Conservation (phyloP, 2,888 invertebrate genomes). For the Bellardia bayeri region DNA sequence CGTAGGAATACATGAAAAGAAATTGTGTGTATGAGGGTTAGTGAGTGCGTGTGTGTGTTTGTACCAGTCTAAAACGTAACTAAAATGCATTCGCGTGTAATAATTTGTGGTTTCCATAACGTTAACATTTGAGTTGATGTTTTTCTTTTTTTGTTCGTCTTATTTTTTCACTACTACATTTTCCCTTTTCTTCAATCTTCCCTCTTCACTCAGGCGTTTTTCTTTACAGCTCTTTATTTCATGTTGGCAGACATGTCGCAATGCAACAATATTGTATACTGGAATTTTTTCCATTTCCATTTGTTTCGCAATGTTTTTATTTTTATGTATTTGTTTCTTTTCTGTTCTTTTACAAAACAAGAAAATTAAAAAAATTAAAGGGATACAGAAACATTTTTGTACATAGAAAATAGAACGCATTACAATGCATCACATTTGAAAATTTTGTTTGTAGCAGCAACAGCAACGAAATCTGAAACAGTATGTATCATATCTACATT, state of each 20-base stretch:
- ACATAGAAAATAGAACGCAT: conserved; percentile 47
- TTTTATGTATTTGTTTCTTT: conserved; percentile 29
- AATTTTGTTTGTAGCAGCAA: not conserved
- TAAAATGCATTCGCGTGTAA: conserved; percentile 70
- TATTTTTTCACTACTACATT: conserved; percentile 13
- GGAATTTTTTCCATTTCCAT: not conserved
- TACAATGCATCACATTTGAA: conserved; percentile 63
- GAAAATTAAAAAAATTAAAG: conserved; percentile 7
- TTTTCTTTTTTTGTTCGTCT: conserved; percentile 10
- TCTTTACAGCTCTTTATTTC: conserved; percentile 40
- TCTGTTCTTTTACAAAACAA: not conserved
- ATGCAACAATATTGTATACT: conserved; percentile 44
- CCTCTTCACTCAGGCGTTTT: conserved; percentile 9
- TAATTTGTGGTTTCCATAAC: conserved; percentile 72
- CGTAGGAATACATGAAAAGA: conserved; percentile 45
- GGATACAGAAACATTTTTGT: conserved; percentile 60
- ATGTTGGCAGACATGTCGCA: conserved; percentile 65
- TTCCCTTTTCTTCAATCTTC: conserved; percentile 14
- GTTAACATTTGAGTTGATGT: conserved; percentile 65
- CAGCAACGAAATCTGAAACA: conserved; percentile 32
- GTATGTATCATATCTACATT: conserved; percentile 50
- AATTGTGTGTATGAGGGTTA: conserved; percentile 39
- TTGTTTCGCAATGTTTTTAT: conserved; percentile 27
- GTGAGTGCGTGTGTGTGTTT: not conserved
- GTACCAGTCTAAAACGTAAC: conserved; percentile 45